Evolutionary conservation across 2,113 vertebrate species (phyloP).

Genomic region (Xiphophorus maculatus): DNA sequence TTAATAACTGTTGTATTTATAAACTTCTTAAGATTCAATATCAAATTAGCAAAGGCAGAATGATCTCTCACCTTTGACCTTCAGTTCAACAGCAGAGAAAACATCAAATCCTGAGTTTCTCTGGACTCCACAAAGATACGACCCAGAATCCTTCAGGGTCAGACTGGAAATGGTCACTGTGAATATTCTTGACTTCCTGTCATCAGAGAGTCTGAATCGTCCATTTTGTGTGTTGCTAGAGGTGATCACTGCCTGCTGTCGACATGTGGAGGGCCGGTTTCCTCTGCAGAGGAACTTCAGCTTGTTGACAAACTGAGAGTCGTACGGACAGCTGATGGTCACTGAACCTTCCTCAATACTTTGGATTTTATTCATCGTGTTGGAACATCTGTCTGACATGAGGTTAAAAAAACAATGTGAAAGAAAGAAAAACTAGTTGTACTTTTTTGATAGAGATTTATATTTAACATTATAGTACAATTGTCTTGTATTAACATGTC

Average conservation of each 20-base stretch:
- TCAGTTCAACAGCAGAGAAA: slow-evolving; percentile 50
- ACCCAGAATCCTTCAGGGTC: slow-evolving; percentile 54
- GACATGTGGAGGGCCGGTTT: fast-evolving
- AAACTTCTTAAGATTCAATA: too few relatives aligned
- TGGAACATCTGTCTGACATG: slow-evolving; percentile 42
- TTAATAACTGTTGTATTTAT: too few relatives aligned
- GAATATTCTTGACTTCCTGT: too few relatives aligned
- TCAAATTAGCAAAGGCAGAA: too few relatives aligned
- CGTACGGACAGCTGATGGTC: slow-evolving; percentile 25
- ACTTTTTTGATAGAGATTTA: too few relatives aligned
- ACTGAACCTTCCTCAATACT: slow-evolving; percentile 9
- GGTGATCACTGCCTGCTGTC: too few relatives aligned
- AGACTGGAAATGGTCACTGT: background rate
- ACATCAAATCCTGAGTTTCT: slow-evolving; percentile 21
- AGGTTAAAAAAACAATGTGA: too few relatives aligned
- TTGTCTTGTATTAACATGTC: too few relatives aligned
- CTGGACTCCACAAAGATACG: slow-evolving; percentile 50
- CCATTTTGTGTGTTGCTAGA: too few relatives aligned
- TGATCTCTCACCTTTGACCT: slow-evolving; percentile 41
- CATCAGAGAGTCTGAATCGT: too few relatives aligned
- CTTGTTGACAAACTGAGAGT: background rate
- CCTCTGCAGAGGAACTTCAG: slow-evolving; percentile 60
- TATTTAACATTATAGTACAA: too few relatives aligned
- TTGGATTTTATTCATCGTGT: background rate
- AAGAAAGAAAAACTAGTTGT: too few relatives aligned